Percentiles rank a stretch among this genome's conserved stretches.
Conservation (phyloP, 2,113 vertebrate species). For the Stigmatopora argus region DNA sequence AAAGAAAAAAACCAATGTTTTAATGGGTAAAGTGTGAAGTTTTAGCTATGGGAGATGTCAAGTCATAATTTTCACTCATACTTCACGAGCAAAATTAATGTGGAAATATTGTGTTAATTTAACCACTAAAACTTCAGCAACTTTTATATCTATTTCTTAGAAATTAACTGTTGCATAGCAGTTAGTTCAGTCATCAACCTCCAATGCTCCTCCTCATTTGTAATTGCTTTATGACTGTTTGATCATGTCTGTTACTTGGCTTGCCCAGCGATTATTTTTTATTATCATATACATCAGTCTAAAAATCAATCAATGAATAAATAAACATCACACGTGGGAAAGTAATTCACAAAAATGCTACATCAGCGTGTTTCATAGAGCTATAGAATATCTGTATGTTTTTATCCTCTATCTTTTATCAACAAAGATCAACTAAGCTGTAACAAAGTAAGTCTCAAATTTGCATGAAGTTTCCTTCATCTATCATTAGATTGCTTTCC, state of each 20-base stretch:
- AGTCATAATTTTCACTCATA: too few species aligned
- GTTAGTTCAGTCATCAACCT: too few species aligned
- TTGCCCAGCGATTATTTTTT: background rate
- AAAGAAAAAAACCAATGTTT: too few species aligned
- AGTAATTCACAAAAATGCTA: constrained; percentile 19
- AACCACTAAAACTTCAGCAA: too few species aligned
- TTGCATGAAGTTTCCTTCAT: constrained; percentile 49
- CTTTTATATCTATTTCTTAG: too few species aligned
- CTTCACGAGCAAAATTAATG: too few species aligned
- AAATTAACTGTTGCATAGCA: too few species aligned
- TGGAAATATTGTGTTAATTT: too few species aligned
- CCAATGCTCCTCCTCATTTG: background rate
- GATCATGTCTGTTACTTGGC: too few species aligned
- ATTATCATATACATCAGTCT: background rate
- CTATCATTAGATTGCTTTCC: constrained; percentile 41
- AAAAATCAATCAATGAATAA: background rate
- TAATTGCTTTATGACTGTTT: too few species aligned
- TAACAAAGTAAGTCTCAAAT: constrained; percentile 43
- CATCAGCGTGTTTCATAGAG: constrained; percentile 14
- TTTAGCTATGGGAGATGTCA: too few species aligned
- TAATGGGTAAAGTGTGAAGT: too few species aligned
- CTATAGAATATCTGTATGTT: constrained; percentile 18
- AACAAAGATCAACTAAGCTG: constrained; percentile 37
- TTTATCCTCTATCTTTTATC: constrained; percentile 31
- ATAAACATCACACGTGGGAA: constrained; percentile 3